Base-by-base conservation (phyloP, 2,888 invertebrate genomes). In the Desoria tigrina region DNA sequence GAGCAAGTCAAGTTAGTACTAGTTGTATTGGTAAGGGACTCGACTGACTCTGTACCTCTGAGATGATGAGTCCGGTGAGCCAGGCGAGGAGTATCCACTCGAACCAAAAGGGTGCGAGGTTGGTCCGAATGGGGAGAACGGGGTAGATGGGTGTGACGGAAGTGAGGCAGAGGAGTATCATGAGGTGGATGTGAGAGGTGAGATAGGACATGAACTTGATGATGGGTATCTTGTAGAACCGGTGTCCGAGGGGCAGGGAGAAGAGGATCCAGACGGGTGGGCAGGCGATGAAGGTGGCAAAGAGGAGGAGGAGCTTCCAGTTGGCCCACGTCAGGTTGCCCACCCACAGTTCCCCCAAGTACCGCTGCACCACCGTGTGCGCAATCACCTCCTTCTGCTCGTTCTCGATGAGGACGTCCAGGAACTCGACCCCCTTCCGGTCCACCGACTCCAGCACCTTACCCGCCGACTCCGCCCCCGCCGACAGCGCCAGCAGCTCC, bases 171-270 rank as follows among this genome's bases (percentile, higher is more conserved):
- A 98, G 86, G 78, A 98, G 88, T 73, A 93, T 83, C 89, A 98
- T 96, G 76, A 99, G 87, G 82, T 97, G 97, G 78, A 99, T 89
- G 83, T 99, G 99, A 7, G 98, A 97, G 26, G 98, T 97, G 77
- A 99, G 86, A 82, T 99, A 98, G 51, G 97, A 96, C 92, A 98
- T 97, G 83, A 99, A 99, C 83, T 99, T 99, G 79, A 99, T 96
- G 79, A 99, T 97, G 65, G 99, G 99, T 78, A 98, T 94, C 85
- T 96, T 94, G 84, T 95, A 93, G 83, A 92, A 95, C 82, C 91
- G 91, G 83, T 95, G 94, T 49, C 57, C 93, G 79, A 96, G 83
- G 59, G 97, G 97, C 79, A 97, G 87, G 71, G 96, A 95, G 81
- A 97, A 94, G 57, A 91, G 89, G 76, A 97, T 84, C 97, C 97